Evolutionary conservation across 2,113 vertebrate species (phyloP).

Genomic region (Cottus gobio): DNA sequence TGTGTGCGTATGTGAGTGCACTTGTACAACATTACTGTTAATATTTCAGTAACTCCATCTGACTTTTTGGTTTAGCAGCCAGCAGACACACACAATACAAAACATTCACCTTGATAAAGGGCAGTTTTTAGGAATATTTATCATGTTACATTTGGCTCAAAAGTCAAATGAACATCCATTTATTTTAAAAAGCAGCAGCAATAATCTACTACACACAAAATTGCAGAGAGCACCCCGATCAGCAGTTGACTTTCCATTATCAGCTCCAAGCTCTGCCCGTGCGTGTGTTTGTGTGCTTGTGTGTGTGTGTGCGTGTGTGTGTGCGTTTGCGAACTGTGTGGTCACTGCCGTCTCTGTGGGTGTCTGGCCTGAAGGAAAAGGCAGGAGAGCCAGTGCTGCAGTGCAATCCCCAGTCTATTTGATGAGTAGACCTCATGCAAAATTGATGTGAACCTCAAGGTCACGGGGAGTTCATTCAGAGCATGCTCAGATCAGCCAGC

Average conservation of each 20-base stretch:
- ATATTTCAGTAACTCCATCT: conserved; percentile 2
- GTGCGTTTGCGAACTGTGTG: conserved; percentile 26
- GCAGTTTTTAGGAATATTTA: conserved; percentile 26
- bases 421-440: conserved; percentile 79
- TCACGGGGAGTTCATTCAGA: conserved; percentile 76
- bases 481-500: conserved; percentile 64
- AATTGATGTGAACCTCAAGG: conserved; percentile 81
- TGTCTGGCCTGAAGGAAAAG: conserved; percentile 64
- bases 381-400: conserved; percentile 68
- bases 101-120: conserved; percentile 1
- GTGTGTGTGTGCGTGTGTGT: conserved; percentile 17
- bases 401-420: conserved; percentile 67
- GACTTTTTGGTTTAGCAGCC: conserved; percentile 3
- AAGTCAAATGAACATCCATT: conserved; percentile 55
- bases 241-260: conserved; percentile 64
- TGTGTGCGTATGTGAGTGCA: background rate
- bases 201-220: conserved; percentile 45
- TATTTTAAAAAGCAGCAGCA: conserved; percentile 52
- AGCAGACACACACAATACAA: background rate
- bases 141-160: conserved; percentile 25
- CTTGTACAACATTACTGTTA: background rate
- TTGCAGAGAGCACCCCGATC: conserved; percentile 48
- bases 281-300: conserved; percentile 9
- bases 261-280: conserved; percentile 31
- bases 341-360: conserved; percentile 49